Evolutionary conservation across 2,113 vertebrate species (phyloP).

Genomic region (Oophaga pumilio): DNA sequence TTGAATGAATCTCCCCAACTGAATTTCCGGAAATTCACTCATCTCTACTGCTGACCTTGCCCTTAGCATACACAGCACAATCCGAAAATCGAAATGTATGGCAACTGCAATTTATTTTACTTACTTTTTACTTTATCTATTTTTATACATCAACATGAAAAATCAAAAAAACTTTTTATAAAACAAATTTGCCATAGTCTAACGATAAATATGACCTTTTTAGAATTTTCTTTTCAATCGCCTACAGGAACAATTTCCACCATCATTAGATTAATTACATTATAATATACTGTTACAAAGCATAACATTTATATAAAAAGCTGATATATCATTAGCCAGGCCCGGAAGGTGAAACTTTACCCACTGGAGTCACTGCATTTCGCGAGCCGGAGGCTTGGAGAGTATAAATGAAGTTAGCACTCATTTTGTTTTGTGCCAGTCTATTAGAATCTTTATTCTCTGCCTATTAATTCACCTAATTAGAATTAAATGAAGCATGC

Average conservation of each 20-base stretch:
- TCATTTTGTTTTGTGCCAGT: slow-evolving; percentile 75
- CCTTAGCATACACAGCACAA: neutral
- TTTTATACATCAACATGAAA: neutral
- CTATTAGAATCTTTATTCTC: slow-evolving; percentile 76
- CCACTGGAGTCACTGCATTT: too few relatives aligned
- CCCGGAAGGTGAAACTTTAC: neutral
- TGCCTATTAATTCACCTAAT: slow-evolving; percentile 87
- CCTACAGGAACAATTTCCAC: neutral
- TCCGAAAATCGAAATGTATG: neutral
- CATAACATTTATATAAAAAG: neutral
- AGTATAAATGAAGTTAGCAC: slow-evolving; percentile 50
- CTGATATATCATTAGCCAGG: neutral
- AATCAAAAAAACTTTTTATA: neutral
- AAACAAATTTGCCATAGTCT: too few relatives aligned
- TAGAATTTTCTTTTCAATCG: too few relatives aligned
- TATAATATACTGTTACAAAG: neutral
- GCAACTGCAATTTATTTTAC: neutral
- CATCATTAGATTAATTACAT: neutral
- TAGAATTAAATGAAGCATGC: slow-evolving; percentile 87
- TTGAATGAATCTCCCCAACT: too few relatives aligned
- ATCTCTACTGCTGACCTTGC: neutral
- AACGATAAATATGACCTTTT: too few relatives aligned
- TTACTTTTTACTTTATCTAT: too few relatives aligned
- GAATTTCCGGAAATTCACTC: too few relatives aligned
- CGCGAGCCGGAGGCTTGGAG: slow-evolving; percentile 48